phyloP scores from a whole-genome alignment of 1,140 invertebrate species.

The Pemphigus obesinymphae region DNA sequence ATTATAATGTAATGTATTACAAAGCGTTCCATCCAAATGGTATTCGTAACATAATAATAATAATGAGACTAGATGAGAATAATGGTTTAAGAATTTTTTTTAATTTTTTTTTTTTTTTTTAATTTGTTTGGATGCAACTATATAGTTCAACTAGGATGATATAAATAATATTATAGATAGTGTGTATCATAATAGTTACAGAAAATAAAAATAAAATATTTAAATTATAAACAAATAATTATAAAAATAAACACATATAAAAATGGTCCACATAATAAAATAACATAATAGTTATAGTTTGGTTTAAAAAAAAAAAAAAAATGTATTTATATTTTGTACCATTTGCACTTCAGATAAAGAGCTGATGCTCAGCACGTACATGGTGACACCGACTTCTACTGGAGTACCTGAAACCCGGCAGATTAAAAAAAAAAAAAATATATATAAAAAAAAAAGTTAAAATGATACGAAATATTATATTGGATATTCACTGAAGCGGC shows the following conservation, averaged over 20 bases:
- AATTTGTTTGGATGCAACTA: slow-evolving; percentile 35
- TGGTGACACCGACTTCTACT: slow-evolving; percentile 93
- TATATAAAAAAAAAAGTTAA: slow-evolving; percentile 33
- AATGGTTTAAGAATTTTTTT: slow-evolving; percentile 28
- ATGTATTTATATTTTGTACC: slow-evolving; percentile 64
- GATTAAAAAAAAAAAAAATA: slow-evolving; percentile 42
- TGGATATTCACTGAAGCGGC: neutral
- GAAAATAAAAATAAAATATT: slow-evolving; percentile 24
- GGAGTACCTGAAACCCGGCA: slow-evolving; percentile 75
- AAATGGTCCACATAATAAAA: neutral
- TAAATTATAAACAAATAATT: slow-evolving; percentile 25
- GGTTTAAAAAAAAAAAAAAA: slow-evolving; percentile 12
- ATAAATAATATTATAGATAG: slow-evolving; percentile 19
- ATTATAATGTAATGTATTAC: too few relatives aligned
- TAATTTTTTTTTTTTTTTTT: too few relatives aligned
- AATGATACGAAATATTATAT: slow-evolving; percentile 26
- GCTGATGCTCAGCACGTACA: slow-evolving; percentile 97
- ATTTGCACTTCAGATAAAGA: slow-evolving; percentile 98
- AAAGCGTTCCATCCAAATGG: slow-evolving; percentile 22
- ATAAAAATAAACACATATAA: slow-evolving; percentile 31
- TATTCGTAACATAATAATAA: slow-evolving; percentile 15
- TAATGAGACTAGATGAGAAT: slow-evolving; percentile 36
- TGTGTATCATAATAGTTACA: neutral
- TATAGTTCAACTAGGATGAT: slow-evolving; percentile 34
- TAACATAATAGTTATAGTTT: neutral